These are phyloP conservation scores for Acleris literana DNA, from an alignment of 2,888 invertebrate genomes.

Conservation along the genomic window DNA sequence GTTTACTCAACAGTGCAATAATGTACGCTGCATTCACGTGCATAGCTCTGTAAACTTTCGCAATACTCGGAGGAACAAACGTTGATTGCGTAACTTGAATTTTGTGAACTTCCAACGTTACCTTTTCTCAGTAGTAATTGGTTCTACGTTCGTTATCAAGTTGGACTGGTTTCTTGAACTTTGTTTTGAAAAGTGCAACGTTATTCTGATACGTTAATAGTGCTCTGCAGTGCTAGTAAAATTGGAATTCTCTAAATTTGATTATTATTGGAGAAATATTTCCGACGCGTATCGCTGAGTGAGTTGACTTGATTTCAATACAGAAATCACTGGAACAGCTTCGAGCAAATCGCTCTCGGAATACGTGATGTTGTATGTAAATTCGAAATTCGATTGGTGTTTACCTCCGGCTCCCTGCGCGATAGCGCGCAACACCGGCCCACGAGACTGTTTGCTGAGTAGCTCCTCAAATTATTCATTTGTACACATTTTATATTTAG, in stretches of 20 bases:
- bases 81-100: too few relatives aligned
- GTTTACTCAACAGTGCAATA: conserved; percentile 18
- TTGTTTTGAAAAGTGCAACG: too few relatives aligned
- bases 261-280: background rate
- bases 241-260: background rate
- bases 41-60: background rate
- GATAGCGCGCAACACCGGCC: background rate
- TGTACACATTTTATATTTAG: conserved; percentile 2
- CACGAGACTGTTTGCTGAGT: conserved; percentile 8
- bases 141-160: too few relatives aligned
- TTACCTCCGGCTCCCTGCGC: conserved; percentile 6
- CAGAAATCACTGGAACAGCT: conserved; percentile 7
- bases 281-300: background rate
- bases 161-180: too few relatives aligned
- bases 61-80: background rate
- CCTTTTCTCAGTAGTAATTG: too few relatives aligned
- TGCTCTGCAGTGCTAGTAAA: too few relatives aligned
- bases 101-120: too few relatives aligned
- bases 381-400: conserved; percentile 13
- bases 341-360: conserved; percentile 4
- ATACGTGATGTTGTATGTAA: conserved; percentile 18
- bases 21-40: background rate
- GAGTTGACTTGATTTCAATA: conserved; percentile 2
- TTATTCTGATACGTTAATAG: too few relatives aligned
- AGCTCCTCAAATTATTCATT: conserved; percentile 11